Evolutionary conservation across 1,140 invertebrate genomes (phyloP).

Genomic region (Drosophila grimshawi): DNA sequence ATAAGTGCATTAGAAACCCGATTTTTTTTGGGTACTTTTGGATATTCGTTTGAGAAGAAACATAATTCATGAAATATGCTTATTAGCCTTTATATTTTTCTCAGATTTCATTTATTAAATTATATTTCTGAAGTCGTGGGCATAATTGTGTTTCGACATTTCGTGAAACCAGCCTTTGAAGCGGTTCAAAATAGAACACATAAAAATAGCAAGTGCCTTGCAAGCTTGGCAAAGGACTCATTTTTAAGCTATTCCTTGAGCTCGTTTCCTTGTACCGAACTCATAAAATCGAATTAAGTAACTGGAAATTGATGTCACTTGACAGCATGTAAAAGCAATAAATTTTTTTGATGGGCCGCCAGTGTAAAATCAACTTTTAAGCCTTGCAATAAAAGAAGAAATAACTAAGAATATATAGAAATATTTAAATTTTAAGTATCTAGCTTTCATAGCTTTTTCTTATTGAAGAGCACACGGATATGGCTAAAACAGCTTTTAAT

Average conservation of each 20-base stretch:
- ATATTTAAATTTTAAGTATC: no score
- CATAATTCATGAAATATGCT: background rate
- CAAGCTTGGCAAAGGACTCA: background rate
- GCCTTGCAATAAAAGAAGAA: background rate
- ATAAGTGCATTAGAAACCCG: no score
- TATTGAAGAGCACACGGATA: no score
- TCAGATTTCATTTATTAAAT: no score
- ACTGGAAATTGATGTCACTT: constrained; percentile 59
- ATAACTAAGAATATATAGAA: background rate
- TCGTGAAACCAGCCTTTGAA: no score
- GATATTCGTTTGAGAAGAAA: no score
- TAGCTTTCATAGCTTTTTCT: no score
- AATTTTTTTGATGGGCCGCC: constrained; percentile 61
- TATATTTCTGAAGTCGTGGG: no score
- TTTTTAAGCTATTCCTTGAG: background rate
- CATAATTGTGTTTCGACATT: no score
- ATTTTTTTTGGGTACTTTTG: no score
- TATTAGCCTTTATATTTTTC: no score
- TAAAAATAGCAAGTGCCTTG: background rate
- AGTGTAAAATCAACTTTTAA: constrained; percentile 18
- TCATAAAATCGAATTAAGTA: constrained; percentile 66
- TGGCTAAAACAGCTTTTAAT: no score
- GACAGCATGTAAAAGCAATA: constrained; percentile 50
- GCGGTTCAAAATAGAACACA: background rate
- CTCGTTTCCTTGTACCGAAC: background rate